A percentile compares a stretch with the other conserved stretches of the same genome.
Conservation (phyloP, 2,888 invertebrate genomes). For the Macropis europaea region DNA sequence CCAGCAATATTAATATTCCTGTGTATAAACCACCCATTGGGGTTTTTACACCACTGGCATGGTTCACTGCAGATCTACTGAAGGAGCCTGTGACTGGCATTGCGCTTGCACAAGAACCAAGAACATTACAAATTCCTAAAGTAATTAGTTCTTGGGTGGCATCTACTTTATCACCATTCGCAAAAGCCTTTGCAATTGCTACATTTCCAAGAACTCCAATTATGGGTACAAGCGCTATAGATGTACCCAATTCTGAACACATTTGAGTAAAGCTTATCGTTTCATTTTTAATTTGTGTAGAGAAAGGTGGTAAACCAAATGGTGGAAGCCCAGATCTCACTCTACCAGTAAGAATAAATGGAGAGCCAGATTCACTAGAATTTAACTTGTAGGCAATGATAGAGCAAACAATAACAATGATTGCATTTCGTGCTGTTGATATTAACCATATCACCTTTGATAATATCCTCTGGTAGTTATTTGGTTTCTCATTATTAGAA, state of each 20-base stretch:
- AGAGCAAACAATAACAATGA: constrained; percentile 89
- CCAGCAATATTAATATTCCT: constrained; percentile 89
- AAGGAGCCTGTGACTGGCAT: constrained; percentile 96
- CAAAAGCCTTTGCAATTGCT: constrained; percentile 97
- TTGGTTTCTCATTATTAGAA: constrained; percentile 76
- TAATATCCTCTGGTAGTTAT: constrained; percentile 77
- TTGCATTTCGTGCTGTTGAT: constrained; percentile 91
- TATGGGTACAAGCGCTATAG: constrained; percentile 92
- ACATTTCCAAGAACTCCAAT: constrained; percentile 96
- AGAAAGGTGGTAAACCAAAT: constrained; percentile 86
- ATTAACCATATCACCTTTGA: constrained; percentile 87
- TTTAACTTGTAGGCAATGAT: constrained; percentile 84
- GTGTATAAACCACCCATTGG: constrained; percentile 93
- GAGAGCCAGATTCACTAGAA: constrained; percentile 81
- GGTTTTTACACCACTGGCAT: constrained; percentile 95
- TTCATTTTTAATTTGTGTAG: constrained; percentile 83
- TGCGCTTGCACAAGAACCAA: constrained; percentile 93
- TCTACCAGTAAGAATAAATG: constrained; percentile 88
- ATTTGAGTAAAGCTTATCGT: constrained; percentile 85
- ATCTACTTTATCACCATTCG: constrained; percentile 89
- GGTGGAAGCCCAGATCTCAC: constrained; percentile 89
- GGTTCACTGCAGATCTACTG: constrained; percentile 95
- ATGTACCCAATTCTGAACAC: constrained; percentile 91
- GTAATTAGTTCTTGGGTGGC: constrained; percentile 95
- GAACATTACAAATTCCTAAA: constrained; percentile 90